Conservation (phyloP, 2,113 vertebrate genomes). For the Pachycephala philippinensis region DNA sequence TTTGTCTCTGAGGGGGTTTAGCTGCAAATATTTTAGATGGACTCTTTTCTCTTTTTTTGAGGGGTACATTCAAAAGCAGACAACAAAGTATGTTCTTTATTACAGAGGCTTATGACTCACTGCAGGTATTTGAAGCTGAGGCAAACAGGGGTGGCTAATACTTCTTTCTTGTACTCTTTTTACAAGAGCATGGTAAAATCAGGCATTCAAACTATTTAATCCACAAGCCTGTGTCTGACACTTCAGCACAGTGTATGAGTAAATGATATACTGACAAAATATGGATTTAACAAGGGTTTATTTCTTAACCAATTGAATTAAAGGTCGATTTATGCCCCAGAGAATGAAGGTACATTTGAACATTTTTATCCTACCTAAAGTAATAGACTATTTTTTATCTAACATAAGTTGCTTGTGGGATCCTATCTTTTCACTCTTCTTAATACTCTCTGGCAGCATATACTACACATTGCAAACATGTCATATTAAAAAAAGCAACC, state of each 20-base stretch:
- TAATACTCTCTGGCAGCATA: not conserved
- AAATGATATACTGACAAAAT: not conserved
- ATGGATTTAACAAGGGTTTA: not conserved
- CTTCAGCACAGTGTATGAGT: not conserved
- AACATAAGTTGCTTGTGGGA: not conserved
- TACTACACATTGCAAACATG: not conserved
- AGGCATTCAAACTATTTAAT: not conserved
- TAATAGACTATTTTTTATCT: not conserved
- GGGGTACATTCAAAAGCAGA: not conserved
- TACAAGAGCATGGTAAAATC: not conserved
- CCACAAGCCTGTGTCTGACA: not conserved
- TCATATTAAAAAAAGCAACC: not conserved
- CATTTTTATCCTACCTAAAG: not conserved
- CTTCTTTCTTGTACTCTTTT: not conserved
- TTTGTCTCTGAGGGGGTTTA: not conserved
- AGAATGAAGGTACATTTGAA: not conserved
- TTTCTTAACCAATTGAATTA: not conserved
- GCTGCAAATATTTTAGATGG: not conserved
- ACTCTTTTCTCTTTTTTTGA: not conserved
- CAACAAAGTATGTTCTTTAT: not conserved
- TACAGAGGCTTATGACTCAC: not conserved
- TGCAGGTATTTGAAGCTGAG: not conserved
- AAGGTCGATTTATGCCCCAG: not conserved
- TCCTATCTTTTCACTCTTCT: not conserved
- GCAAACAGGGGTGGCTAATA: not conserved